Base-by-base conservation (phyloP, 2,888 invertebrate genomes). In the Cyclophora albipunctata region DNA sequence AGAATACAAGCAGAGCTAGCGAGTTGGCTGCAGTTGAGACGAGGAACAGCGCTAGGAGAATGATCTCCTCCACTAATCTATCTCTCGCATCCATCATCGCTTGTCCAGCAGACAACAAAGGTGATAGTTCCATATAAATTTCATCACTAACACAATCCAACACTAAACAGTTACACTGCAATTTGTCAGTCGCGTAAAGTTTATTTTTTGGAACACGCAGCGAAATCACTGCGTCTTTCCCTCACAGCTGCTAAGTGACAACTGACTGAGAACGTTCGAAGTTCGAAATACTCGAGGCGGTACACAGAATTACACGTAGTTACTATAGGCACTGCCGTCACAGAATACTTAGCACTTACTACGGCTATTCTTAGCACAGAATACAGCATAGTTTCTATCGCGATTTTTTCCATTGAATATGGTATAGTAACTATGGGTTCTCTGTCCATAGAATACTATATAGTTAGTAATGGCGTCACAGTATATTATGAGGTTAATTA, bases 1-100 rank as follows among this genome's bases (percentile, higher is more conserved):
- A 91, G 82, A 95, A 95, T 47, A 95, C 93, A 62, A 94, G 82
- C 61, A 95, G 88, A 51, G 95, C 92, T 62, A 93, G 89, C 46
- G 91, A 90, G 75, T 95, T 95, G 67, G 93, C 92, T 53, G 92
- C 89, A 50, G 94, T 90, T 51, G 94, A 93, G 62, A 93, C 90
- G 70, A 91, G 81, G 73, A 92, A 90, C 64, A 92, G 75, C 53
- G 80, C 80, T 62, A 88, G 84, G 80, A 88, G 87, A 55, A 86
- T 71, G 55, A 87, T 81, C 81, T 87, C 84, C 83, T 86, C 88
- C 55, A 78, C 75, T 53, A 87, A 74, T 73, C 84, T 81, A 68
- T 84, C 84, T 69, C 77, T 84, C 69, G 75, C 67, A 71, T 81
- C 87, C 87, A 88, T 86, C 79, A 72, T 86, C 83, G 84, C 61